These are phyloP conservation scores for Cheilosia soror DNA, from an alignment of 2,888 invertebrate species.

Conservation along the genomic window DNA sequence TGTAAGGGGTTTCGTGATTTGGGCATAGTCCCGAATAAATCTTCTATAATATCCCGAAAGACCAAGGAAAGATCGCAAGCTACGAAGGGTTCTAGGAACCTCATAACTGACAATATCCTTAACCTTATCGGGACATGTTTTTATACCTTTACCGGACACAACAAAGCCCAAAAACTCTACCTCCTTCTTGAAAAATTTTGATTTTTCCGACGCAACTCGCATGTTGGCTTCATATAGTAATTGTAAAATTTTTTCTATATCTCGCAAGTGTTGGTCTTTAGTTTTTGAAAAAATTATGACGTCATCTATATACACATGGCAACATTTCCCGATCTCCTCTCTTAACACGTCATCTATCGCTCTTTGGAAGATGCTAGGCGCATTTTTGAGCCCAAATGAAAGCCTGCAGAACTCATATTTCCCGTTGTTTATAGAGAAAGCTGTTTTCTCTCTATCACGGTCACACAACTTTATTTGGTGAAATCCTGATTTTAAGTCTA, in stretches of 20 bases:
- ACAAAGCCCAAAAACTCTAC: too few relatives aligned
- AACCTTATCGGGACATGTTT: neutral
- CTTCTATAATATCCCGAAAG: neutral
- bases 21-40: neutral
- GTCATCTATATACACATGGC: conserved; percentile 70
- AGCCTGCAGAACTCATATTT: conserved; percentile 41
- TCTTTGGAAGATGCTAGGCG: conserved; percentile 49
- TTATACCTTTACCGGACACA: too few relatives aligned
- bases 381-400: conserved; percentile 45
- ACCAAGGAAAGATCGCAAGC: conserved; percentile 4
- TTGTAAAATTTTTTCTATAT: conserved; percentile 16
- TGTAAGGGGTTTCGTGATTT: conserved; percentile 1
- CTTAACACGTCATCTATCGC: conserved; percentile 71
- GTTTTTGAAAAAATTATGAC: conserved; percentile 56
- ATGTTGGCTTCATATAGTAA: conserved; percentile 11
- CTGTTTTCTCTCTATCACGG: conserved; percentile 52
- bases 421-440: conserved; percentile 50
- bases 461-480: conserved; percentile 57
- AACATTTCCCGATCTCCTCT: conserved; percentile 61
- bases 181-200: too few relatives aligned
- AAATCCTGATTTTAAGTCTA: conserved; percentile 69
- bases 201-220: neutral
- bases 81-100: neutral
- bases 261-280: conserved; percentile 31
- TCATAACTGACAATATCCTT: conserved; percentile 3